phyloP scores from a whole-genome alignment of 2,797 vertebrate genomes.

The Notamacropus eugenii region DNA sequence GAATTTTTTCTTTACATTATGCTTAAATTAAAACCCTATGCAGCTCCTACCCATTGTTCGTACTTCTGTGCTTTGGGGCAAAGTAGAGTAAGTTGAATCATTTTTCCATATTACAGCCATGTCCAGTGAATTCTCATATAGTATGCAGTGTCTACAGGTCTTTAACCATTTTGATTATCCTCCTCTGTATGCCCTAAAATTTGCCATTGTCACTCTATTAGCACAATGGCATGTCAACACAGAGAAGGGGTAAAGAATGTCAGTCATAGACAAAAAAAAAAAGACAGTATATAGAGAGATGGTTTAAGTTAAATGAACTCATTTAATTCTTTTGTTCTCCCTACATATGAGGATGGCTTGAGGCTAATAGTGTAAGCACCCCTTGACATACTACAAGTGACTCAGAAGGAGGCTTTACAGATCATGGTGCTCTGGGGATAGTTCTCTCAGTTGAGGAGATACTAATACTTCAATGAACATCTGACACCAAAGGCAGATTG shows the following conservation, averaged over 20 bases:
- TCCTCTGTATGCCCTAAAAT: neutral
- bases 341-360: too few relatives aligned
- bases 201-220: neutral
- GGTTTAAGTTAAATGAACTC: too few relatives aligned
- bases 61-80: neutral
- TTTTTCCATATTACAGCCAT: neutral
- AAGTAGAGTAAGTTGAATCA: neutral
- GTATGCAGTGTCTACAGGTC: neutral
- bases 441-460: neutral
- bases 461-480: neutral
- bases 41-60: neutral
- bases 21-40: neutral
- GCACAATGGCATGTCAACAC: neutral
- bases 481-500: neutral
- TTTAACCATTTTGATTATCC: neutral
- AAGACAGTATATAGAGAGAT: too few relatives aligned
- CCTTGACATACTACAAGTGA: neutral
- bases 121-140: neutral
- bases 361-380: too few relatives aligned
- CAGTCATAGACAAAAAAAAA: too few relatives aligned
- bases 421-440: neutral
- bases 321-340: too few relatives aligned
- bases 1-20: neutral
- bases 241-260: too few relatives aligned
- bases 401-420: neutral